Base-by-base conservation (phyloP, 2,888 invertebrate species). In the Drosophila formosana region DNA sequence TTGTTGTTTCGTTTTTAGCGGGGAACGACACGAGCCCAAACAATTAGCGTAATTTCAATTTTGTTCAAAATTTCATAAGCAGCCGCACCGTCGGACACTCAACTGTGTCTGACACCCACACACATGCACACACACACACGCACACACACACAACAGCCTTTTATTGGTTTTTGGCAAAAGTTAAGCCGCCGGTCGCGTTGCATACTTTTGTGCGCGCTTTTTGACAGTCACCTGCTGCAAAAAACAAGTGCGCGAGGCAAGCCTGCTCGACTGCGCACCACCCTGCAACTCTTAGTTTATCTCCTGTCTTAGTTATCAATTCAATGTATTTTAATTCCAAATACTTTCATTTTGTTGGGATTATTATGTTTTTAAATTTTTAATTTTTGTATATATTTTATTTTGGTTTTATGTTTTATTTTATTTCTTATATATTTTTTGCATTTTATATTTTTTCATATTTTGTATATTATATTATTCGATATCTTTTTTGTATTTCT, bases 21-120 rank as follows among this genome's bases (percentile, higher is more conserved):
- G 30, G 52, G 7, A 60, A 61, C 46, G 18, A 34, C 39, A 9
- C 28, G 39, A 60, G 76, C 63, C 77, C 88, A 87, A 91, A 91
- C 91, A 90, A 90, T 90, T 90, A 90, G 90, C 89, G 89, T 90
- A 91, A 90, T 90, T 90, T 91, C 87, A 91, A 91, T 90, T 91
- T 89, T 85, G 89, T 88, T 90, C 82, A 91, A 90, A 90, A 88
- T 90, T 90, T 90, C 82, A 90, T 90, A 89, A 91, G 88, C 87
- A 79, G 60, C 66, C 64, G 46, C 61, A 39, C 28, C 45, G 51
- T 46, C 26, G 52, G 46, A 45, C 53, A 26, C 55, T 37, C 68
- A 46, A 56, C 60, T 61, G 52, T 39, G 37, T 66, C 55, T 53
- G 56, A 65, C 69, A 41, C 51, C 32, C n/a, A 55, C 30, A 25